Conservation (phyloP, 2,797 vertebrate species). For the Cheirogaleus major region DNA sequence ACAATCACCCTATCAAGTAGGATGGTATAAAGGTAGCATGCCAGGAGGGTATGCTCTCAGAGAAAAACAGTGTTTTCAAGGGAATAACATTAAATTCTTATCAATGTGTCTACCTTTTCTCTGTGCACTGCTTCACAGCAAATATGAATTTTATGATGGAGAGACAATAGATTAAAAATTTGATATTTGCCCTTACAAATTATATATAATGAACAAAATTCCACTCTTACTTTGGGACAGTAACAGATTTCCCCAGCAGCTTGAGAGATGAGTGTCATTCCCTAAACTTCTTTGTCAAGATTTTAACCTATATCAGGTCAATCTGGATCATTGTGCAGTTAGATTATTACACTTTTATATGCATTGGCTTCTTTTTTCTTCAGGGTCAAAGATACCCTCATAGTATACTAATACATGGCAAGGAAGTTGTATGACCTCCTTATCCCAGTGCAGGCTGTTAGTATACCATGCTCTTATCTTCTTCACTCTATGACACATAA, state of each 20-base stretch:
- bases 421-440: neutral
- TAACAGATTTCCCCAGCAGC: neutral
- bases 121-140: neutral
- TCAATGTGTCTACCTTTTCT: neutral
- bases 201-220: neutral
- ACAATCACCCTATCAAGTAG: neutral
- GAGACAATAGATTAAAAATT: neutral
- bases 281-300: neutral
- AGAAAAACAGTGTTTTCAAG: neutral
- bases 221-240: neutral
- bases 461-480: neutral
- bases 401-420: neutral
- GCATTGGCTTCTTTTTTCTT: neutral
- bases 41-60: neutral
- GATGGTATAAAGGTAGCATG: neutral
- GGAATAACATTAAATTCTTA: neutral
- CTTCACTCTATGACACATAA: neutral
- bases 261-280: neutral
- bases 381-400: neutral
- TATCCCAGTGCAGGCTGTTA: neutral
- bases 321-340: neutral
- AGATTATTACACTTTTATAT: neutral
- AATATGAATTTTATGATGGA: neutral
- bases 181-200: neutral
- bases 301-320: neutral